Base-by-base conservation (phyloP, 1,140 invertebrate species). In the Mya arenaria region DNA sequence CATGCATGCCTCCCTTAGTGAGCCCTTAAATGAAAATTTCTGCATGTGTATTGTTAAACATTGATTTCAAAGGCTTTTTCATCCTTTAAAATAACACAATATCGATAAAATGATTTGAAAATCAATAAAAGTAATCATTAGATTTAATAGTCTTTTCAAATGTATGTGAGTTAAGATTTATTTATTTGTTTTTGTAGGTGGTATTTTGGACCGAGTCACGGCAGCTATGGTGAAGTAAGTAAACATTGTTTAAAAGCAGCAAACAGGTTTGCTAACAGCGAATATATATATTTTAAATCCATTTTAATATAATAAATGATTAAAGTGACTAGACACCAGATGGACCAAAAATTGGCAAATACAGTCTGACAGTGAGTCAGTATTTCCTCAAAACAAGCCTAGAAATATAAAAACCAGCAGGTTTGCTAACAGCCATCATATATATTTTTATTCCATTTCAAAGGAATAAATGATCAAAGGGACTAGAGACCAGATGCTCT, bases 141-240 rank as follows among this genome's bases (percentile, higher is more conserved):
- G 8, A 19, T 58, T n/a, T 55, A 17, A 41, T 28, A 17, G 39
- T 4, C 28, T 52, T 32, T 3, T 5, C 30, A 28, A 17, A 28
- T 5, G 25, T 8, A 1, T 52, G 17, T 4, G 48, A 1, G 25
- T 52, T n/a, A 52, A 1, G 19, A 52, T 52, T 17, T n/a, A 52
- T n/a, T 52, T 19, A 48, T 48, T 10, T 13, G 1, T 39, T 44
- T 25, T 66, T 30, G 19, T 10, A 90, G 89, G 89, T 84, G 88
- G 89, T 28, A 85, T 90, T n/a, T 39, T 90, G 65, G 89, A 90
- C 56, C 84, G 79, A 66, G 87, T 90, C 1, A 87, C 88, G 48
- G 86, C 86, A 66, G 87, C 87, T 60, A 85, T 90, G 60, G 84
- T 89, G 17, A 90, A 87, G 89, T 90, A 84, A 89, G 88, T 89